Conservation (phyloP, 1,140 invertebrate genomes). For the Manduca sexta region DNA sequence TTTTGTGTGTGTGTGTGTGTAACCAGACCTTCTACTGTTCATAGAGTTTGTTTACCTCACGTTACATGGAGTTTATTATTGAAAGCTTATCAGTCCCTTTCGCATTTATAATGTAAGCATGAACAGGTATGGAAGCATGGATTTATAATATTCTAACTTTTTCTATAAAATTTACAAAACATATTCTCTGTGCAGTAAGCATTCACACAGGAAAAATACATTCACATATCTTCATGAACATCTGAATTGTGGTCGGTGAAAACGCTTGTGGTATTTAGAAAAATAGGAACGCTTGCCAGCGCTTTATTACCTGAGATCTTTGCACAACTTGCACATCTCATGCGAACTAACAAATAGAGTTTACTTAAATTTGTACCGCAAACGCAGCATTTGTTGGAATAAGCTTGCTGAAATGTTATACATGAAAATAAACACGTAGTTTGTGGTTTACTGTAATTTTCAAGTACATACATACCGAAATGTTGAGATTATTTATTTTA, state of each 20-base stretch:
- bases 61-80: too few species aligned
- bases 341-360: not conserved
- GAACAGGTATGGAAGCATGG: too few species aligned
- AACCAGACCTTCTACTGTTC: too few species aligned
- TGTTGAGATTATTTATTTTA: not conserved
- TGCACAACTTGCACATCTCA: not conserved
- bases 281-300: conserved; percentile 1
- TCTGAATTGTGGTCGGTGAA: not conserved
- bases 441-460: not conserved
- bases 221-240: not conserved
- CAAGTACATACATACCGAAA: not conserved
- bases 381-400: not conserved
- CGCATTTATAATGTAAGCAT: too few species aligned
- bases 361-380: not conserved
- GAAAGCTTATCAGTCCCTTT: too few species aligned
- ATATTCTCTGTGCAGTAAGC: too few species aligned
- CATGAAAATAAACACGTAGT: not conserved
- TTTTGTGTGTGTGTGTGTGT: too few species aligned
- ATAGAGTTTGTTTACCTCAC: too few species aligned
- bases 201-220: not conserved
- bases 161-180: too few species aligned
- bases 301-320: not conserved
- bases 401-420: not conserved
- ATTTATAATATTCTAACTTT: too few species aligned
- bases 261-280: conserved; percentile 5